These are phyloP conservation scores for Onchidella celtica DNA, from an alignment of 2,888 invertebrate species.

Conservation along the genomic window DNA sequence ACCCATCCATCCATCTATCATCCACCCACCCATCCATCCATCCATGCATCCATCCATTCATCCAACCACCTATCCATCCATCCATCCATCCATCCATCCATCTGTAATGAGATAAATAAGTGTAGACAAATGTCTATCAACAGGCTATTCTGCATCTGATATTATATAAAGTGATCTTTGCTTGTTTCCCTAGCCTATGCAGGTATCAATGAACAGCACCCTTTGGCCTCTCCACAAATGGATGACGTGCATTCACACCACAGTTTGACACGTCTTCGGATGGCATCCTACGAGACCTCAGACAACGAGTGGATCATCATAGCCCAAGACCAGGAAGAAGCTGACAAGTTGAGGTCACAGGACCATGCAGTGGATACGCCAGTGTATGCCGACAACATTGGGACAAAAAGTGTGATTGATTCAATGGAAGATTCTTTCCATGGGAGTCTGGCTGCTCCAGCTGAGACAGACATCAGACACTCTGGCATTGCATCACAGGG, in stretches of 20 bases:
- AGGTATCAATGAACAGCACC: slow-evolving; percentile 41
- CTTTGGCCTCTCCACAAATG: slow-evolving; percentile 30
- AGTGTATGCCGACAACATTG: neutral
- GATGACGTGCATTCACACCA: slow-evolving; percentile 42
- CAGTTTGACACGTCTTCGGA: slow-evolving; percentile 38
- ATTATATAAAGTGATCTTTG: no score
- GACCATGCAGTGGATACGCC: neutral
- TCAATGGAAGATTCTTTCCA: slow-evolving; percentile 12
- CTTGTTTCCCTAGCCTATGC: slow-evolving; percentile 31
- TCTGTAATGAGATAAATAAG: no score
- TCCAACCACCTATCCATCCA: no score
- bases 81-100: no score
- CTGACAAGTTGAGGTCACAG: neutral
- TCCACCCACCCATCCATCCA: no score
- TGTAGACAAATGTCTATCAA: no score
- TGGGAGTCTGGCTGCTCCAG: neutral
- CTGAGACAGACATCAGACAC: no score
- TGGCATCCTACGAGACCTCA: slow-evolving; percentile 23
- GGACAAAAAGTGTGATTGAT: neutral
- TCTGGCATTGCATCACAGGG: no score
- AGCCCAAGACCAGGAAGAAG: slow-evolving; percentile 16
- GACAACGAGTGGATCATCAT: slow-evolving; percentile 42
- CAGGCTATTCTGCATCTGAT: no score
- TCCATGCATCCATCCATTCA: no score
- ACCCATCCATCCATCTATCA: no score